Conservation (phyloP, 1,140 invertebrate species). For the Eriocheir sinensis region DNA sequence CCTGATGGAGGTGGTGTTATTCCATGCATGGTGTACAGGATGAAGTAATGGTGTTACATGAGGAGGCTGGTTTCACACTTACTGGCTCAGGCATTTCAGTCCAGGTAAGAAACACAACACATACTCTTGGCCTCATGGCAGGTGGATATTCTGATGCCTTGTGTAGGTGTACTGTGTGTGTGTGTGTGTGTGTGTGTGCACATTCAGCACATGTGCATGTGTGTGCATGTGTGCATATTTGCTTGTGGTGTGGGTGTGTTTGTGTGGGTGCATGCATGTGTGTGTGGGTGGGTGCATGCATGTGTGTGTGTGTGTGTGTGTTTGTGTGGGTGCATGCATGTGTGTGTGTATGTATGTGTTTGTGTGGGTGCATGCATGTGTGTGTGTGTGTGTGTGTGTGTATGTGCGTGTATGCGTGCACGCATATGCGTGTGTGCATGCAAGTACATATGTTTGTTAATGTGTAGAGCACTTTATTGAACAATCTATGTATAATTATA, state of each 20-base stretch:
- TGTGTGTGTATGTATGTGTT: no score
- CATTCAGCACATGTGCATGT: background rate
- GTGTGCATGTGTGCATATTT: background rate
- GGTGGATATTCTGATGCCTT: slow-evolving; percentile 13
- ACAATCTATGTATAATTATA: no score
- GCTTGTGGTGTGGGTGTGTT: no score
- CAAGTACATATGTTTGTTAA: background rate
- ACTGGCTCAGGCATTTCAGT: background rate
- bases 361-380: no score
- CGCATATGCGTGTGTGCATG: background rate
- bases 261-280: no score
- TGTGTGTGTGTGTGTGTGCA: background rate
- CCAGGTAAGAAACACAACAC: background rate
- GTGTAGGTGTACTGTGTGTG: background rate
- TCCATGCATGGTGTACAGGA: background rate
- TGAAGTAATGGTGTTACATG: background rate
- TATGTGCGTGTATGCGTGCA: background rate
- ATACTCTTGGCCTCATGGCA: background rate
- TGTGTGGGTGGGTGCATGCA: no score
- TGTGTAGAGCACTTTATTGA: no score
- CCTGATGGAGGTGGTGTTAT: background rate
- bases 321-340: no score
- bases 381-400: background rate
- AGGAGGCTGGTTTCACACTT: background rate
- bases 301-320: no score